Evolutionary conservation across 2,888 invertebrate species (phyloP).

Genomic region (Punctoribates punctum): DNA sequence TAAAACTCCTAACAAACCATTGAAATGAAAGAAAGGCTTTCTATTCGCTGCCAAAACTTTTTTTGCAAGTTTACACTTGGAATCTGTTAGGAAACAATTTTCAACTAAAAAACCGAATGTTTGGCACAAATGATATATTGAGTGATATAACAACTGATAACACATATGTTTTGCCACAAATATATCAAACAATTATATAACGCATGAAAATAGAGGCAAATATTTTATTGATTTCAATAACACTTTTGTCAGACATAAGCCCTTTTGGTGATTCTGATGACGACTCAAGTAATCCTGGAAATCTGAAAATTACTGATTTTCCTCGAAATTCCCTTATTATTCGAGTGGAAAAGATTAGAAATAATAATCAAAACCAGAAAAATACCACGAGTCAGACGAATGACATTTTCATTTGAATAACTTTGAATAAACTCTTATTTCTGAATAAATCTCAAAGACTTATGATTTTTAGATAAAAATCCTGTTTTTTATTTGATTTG

Average conservation of each 20-base stretch:
- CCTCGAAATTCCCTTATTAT: too few relatives aligned
- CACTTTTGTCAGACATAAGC: background rate
- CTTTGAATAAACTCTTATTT: too few relatives aligned
- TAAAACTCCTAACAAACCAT: background rate
- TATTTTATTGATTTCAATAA: background rate
- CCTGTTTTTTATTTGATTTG: background rate
- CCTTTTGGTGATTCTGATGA: background rate
- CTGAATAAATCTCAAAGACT: too few relatives aligned
- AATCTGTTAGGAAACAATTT: background rate
- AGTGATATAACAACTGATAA: background rate
- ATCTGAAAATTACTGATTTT: too few relatives aligned
- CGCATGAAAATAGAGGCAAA: too few relatives aligned
- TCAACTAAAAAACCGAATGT: background rate
- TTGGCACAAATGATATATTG: background rate
- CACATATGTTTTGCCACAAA: background rate
- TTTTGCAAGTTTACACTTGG: background rate
- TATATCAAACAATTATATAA: background rate
- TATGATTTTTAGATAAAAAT: background rate
- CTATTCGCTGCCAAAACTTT: slow-evolving; percentile 4
- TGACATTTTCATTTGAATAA: background rate
- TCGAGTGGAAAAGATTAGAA: too few relatives aligned
- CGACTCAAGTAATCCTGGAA: background rate
- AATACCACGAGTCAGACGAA: background rate
- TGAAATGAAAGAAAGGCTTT: background rate
- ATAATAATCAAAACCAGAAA: background rate